Evolutionary conservation across 2,797 vertebrate genomes (phyloP).

Genomic region (Premnoplex brunnescens): DNA sequence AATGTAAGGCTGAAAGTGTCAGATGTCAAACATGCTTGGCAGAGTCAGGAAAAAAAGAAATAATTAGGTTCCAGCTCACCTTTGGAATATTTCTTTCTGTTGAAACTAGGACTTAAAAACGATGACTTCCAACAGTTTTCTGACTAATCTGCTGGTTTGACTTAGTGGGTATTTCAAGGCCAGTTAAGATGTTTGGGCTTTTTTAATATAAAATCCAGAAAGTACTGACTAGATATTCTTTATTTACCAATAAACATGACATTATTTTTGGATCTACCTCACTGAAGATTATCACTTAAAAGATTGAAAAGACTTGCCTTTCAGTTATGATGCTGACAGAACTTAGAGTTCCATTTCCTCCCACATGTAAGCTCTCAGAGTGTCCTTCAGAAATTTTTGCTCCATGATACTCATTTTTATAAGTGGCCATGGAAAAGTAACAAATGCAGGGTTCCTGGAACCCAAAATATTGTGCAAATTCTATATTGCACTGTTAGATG

Average conservation of each 20-base stretch:
- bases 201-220: neutral
- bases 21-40: neutral
- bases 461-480: neutral
- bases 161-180: neutral
- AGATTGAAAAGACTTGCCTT: neutral
- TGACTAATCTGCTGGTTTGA: neutral
- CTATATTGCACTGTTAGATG: neutral
- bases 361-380: neutral
- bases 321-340: neutral
- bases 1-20: neutral
- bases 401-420: neutral
- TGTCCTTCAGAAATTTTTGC: neutral
- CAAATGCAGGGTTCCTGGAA: neutral
- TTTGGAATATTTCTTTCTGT: neutral
- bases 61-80: neutral
- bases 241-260: rapidly evolving
- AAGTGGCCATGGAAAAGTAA: neutral
- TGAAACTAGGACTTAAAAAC: neutral
- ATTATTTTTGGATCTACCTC: neutral
- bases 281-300: neutral
- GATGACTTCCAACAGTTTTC: neutral
- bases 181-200: neutral
- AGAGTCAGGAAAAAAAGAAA: neutral
- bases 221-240: neutral
- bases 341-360: neutral